Base-by-base conservation (phyloP, 1,140 invertebrate species). In the Ephestia elutella region DNA sequence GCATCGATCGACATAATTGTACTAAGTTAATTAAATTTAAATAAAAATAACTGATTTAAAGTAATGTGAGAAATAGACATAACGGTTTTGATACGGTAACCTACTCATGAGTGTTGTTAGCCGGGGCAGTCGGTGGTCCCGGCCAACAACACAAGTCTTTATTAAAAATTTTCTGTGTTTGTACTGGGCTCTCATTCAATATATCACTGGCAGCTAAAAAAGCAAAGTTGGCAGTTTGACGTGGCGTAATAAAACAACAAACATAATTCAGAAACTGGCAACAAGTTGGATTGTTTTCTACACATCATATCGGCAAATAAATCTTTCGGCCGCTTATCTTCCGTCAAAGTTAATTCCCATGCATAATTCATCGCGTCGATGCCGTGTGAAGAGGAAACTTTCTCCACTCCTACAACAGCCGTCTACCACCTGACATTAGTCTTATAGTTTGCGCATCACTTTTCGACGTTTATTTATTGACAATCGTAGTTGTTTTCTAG, bases 311-410 rank as follows among this genome's bases (percentile, higher is more conserved):
- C 78, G 72, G 69, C 71, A 75, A 86, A 87, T 86, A 87, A 87
- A 87, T 86, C 85, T 86, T 86, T 82, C 58, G 68, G 70, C 70
- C 76, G 71, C 83, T 83, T 86, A 88, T 85, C 85, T 85, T 68
- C 68, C 81, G 79, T 84, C 84, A 80, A 86, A 86, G 71, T 86
- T 87, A 86, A 87, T 87, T 87, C 82, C 77, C 77, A 86, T 85
- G 82, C 81, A 87, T 87, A 82, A 86, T 86, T 84, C 82, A 87
- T 86, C 60, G 78, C 70, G 77, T 78, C 73, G 79, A 80, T 80
- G 73, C 68, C 62, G 63, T 66, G 73, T 67, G 71, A 75, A 73
- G 70, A 79, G 71, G 75, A 75, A 83, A 82, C 65, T 82, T 86
- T 59, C 63, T 56, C 60, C 73, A 78, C 72, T 74, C 60, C 60